A percentile compares a stretch with the other conserved stretches of the same genome.
phyloP scores from a whole-genome alignment of 2,888 invertebrate species.

The Cephus sareptanus region DNA sequence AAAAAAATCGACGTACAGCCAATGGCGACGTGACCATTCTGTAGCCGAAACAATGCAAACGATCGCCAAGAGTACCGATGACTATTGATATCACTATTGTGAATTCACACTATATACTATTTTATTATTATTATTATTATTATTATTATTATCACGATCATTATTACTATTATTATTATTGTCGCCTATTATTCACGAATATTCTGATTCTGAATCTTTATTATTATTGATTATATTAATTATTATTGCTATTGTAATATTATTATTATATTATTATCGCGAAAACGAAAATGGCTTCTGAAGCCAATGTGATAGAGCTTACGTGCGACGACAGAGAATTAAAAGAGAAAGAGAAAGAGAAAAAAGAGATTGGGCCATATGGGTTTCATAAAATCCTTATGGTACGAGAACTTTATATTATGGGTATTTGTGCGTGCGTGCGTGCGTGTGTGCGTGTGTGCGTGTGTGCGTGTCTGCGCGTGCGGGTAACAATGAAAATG shows the following conservation, averaged over 20 bases:
- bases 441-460: constrained; percentile 24
- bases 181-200: background rate
- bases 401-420: background rate
- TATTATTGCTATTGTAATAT: constrained; percentile 43
- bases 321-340: constrained; percentile 53
- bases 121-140: constrained; percentile 31
- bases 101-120: constrained; percentile 13
- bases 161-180: constrained; percentile 27
- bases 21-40: too few species aligned
- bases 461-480: constrained; percentile 22
- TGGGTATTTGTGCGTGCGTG: constrained; percentile 11
- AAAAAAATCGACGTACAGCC: too few species aligned
- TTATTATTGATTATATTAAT: constrained; percentile 30
- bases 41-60: constrained; percentile 2
- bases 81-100: constrained; percentile 3
- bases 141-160: constrained; percentile 21
- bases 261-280: constrained; percentile 17
- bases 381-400: background rate
- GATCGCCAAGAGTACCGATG: constrained; percentile 2
- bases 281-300: constrained; percentile 60
- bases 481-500: background rate
- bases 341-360: constrained; percentile 24
- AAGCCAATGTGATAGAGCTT: constrained; percentile 67
- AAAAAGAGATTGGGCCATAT: background rate
- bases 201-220: background rate